phyloP scores from a whole-genome alignment of 2,888 invertebrate species.

The Cheilosia urbana region DNA sequence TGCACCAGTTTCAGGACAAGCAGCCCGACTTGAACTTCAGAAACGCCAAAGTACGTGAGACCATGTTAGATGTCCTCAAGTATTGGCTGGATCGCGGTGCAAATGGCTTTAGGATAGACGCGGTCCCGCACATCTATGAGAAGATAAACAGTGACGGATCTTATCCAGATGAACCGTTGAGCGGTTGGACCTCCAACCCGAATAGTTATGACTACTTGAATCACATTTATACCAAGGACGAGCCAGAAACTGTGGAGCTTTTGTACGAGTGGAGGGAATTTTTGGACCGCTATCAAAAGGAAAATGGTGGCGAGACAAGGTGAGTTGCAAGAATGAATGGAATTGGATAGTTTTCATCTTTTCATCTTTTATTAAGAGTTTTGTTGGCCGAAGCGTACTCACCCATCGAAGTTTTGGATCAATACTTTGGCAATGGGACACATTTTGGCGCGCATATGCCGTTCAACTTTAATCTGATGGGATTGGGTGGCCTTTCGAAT shows the following conservation, averaged over 20 bases:
- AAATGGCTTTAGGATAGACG: conserved; percentile 90
- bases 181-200: conserved; percentile 84
- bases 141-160: conserved; percentile 77
- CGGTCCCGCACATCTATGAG: conserved; percentile 86
- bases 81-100: conserved; percentile 91
- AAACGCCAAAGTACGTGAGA: conserved; percentile 87
- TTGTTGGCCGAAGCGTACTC: conserved; percentile 88
- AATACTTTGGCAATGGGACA: conserved; percentile 85
- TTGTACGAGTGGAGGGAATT: conserved; percentile 86
- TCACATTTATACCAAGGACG: conserved; percentile 87
- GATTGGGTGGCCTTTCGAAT: conserved; percentile 85
- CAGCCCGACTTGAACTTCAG: conserved; percentile 93
- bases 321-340: conserved; percentile 17
- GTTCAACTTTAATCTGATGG: conserved; percentile 87
- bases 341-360: neutral
- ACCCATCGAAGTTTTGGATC: conserved; percentile 84
- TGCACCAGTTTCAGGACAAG: conserved; percentile 86
- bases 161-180: conserved; percentile 84
- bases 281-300: conserved; percentile 83
- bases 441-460: conserved; percentile 85
- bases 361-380: conserved; percentile 77
- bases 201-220: conserved; percentile 85
- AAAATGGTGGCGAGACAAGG: conserved; percentile 81
- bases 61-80: conserved; percentile 87
- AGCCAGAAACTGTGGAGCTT: conserved; percentile 85